Base-by-base conservation (phyloP, 2,113 vertebrate genomes). In the Thermophis baileyi region DNA sequence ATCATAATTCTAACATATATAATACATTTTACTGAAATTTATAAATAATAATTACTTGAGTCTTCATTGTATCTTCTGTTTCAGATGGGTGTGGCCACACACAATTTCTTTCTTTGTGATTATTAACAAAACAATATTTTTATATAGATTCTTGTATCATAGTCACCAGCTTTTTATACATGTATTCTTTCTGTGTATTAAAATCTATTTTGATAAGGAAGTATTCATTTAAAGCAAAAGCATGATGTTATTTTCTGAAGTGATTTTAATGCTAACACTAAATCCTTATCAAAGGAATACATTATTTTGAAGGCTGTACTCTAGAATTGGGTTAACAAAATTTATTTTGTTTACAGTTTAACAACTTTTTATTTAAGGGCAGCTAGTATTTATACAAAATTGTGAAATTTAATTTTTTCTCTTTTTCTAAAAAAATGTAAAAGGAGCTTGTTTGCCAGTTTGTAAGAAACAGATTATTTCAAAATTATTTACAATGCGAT, bases 71-170 rank as follows among this genome's bases (percentile, higher is more conserved):
- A n/a, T 95, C 91, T 93, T 95, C 90, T 89, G 86, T 89, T 95
- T 81, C 49, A 60, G 87, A 95, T 88, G 96, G 95, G 95, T 97
- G 94, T 95, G 97, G 95, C 96, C 1, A 1, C 94, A 90, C 93
- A 89, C 51, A 53, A 93, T 95, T 0, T 89, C 0, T 91, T 94
- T 87, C 93, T 91, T 85, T 81, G 95, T 90, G 90, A 85, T 44
- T 89, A 92, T 89, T 53, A 14, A 44, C 7, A 0, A 30, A 51
- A 50, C 50, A n/a, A 57, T 57, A 40, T 40, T 1, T 85, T 2
- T 85, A 51, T 49, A 35, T 0, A 88, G 88, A 87, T 81, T 91
- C 92, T 87, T 94, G 57, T 87, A n/a, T 93, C 87, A 25, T 35
- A 24, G 49, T 46, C 69, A 90, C 51, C 35, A 25, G 95, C 88